phyloP scores from a whole-genome alignment of 2,888 invertebrate genomes.

The Hipparchia sbordonii region DNA sequence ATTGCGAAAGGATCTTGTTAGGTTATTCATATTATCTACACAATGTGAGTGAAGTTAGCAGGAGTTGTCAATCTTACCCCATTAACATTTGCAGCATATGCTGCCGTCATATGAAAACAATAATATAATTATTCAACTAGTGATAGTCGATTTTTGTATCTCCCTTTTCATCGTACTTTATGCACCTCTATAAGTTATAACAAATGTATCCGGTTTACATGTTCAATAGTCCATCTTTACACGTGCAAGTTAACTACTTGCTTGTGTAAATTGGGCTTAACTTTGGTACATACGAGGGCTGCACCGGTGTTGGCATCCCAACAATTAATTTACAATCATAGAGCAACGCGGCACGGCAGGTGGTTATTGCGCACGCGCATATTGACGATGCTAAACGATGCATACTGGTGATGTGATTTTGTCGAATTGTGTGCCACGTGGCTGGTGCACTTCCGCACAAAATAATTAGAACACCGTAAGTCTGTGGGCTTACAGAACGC shows the following conservation, averaged over 20 bases:
- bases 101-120: neutral
- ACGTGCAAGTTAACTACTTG: neutral
- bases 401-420: no score
- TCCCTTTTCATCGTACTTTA: conserved; percentile 50
- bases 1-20: no score
- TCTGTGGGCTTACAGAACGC: no score
- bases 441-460: no score
- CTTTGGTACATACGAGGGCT: conserved; percentile 43
- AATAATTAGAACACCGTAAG: no score
- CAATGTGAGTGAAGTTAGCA: neutral
- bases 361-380: no score
- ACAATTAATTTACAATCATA: neutral
- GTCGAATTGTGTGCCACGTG: no score
- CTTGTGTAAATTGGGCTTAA: conserved; percentile 16
- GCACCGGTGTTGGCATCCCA: conserved; percentile 29
- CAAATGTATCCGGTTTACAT: conserved; percentile 54
- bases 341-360: neutral
- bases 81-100: neutral
- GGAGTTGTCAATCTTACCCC: neutral
- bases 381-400: no score
- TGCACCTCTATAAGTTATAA: conserved; percentile 56
- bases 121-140: conserved; percentile 37
- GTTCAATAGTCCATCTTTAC: conserved; percentile 17
- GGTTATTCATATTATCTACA: no score
- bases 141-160: conserved; percentile 53